phyloP scores from a whole-genome alignment of 2,888 invertebrate genomes.

The Trichogramma evanescens region DNA sequence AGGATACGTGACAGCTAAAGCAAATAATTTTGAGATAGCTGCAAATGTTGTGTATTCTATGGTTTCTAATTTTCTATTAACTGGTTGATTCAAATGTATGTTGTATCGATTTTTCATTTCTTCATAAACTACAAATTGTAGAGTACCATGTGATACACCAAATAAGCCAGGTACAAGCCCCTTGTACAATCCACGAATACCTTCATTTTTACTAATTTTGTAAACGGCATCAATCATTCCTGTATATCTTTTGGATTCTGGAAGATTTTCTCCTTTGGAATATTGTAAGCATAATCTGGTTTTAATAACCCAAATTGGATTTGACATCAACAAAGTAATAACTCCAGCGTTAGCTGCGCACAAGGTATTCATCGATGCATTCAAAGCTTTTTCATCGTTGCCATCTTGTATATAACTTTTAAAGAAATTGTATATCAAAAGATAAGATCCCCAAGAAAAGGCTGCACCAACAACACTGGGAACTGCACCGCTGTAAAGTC shows the following conservation, averaged over 20 bases:
- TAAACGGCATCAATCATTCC: slow-evolving; percentile 87
- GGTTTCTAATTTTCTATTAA: slow-evolving; percentile 79
- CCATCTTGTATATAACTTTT: slow-evolving; percentile 90
- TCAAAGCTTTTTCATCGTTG: slow-evolving; percentile 67
- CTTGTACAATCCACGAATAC: slow-evolving; percentile 85
- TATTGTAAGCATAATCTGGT: slow-evolving; percentile 95
- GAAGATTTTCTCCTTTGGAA: slow-evolving; percentile 53
- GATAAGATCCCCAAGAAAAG: slow-evolving; percentile 97
- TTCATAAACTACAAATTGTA: slow-evolving; percentile 99
- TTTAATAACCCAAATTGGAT: slow-evolving; percentile 99
- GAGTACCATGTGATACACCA: slow-evolving; percentile 95
- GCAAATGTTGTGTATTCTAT: slow-evolving; percentile 87
- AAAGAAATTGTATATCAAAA: slow-evolving; percentile 85
- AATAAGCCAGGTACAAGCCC: slow-evolving; percentile 95
- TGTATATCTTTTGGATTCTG: slow-evolving; percentile 65
- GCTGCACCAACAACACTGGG: slow-evolving; percentile 97
- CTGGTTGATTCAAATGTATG: slow-evolving; percentile 68
- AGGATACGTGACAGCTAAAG: slow-evolving; percentile 89
- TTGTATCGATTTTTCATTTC: slow-evolving; percentile 94
- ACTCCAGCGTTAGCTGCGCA: slow-evolving; percentile 89
- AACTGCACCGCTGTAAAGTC: slow-evolving; percentile 91
- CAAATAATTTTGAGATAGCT: slow-evolving; percentile 88
- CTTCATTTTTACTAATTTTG: slow-evolving; percentile 87
- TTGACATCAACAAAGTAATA: slow-evolving; percentile 83
- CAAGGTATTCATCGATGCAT: slow-evolving; percentile 81